Evolutionary conservation across 2,888 invertebrate genomes (phyloP).

Genomic region (Diaphora mendica): DNA sequence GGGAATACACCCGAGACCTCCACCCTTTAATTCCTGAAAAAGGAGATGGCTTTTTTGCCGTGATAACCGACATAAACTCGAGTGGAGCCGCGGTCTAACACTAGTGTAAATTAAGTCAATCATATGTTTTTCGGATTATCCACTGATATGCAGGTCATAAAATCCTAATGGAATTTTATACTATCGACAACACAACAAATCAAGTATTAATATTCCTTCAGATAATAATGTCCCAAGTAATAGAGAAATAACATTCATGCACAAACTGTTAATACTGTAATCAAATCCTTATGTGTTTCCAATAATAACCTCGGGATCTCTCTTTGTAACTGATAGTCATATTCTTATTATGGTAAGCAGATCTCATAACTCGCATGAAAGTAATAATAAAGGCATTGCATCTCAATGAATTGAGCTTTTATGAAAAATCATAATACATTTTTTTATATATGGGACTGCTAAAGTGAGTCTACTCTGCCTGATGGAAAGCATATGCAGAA

Average conservation of each 20-base stretch:
- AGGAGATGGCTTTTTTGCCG: too few relatives aligned
- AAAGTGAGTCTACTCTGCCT: too few relatives aligned
- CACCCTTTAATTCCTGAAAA: too few relatives aligned
- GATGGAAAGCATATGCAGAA: too few relatives aligned
- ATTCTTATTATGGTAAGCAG: background rate
- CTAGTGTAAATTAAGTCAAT: too few relatives aligned
- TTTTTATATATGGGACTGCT: too few relatives aligned
- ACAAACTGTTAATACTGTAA: background rate
- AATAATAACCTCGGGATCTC: background rate
- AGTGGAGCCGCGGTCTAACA: too few relatives aligned
- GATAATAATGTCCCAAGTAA: background rate
- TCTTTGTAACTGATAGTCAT: background rate
- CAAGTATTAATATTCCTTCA: background rate
- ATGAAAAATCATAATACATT: background rate
- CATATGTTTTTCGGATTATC: too few relatives aligned
- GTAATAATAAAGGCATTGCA: background rate
- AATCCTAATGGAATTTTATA: too few relatives aligned
- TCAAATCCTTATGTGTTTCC: background rate
- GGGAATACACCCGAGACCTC: too few relatives aligned
- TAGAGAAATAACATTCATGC: background rate
- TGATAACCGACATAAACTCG: too few relatives aligned
- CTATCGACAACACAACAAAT: background rate
- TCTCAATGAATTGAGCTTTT: background rate
- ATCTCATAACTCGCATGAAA: background rate
- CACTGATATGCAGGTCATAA: too few relatives aligned